These are phyloP conservation scores for Myotis lucifugus DNA, from an alignment of 2,113 vertebrate species.

Conservation along the genomic window DNA sequence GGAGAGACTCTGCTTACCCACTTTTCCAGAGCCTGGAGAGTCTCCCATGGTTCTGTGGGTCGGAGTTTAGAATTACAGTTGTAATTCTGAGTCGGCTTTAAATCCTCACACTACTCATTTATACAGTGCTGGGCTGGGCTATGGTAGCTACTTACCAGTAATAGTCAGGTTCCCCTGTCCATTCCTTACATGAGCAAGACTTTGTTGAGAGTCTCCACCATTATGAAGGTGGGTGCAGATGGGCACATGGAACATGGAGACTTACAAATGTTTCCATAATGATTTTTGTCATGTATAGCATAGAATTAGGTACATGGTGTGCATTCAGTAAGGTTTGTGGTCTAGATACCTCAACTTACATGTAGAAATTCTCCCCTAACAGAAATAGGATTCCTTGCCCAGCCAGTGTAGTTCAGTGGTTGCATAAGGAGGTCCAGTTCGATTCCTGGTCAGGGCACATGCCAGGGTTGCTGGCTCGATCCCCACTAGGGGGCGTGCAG, in stretches of 20 bases:
- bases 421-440: too few relatives aligned
- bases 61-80: not conserved
- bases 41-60: not conserved
- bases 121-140: too few relatives aligned
- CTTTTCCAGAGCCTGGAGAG: not conserved
- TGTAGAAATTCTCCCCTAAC: not conserved
- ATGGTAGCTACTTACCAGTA: not conserved
- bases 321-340: not conserved
- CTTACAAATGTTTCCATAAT: not conserved
- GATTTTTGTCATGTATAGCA: not conserved
- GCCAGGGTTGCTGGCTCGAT: too few relatives aligned
- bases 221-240: not conserved
- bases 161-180: not conserved
- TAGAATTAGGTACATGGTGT: not conserved
- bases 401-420: too few relatives aligned
- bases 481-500: too few relatives aligned
- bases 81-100: constrained; percentile 23
- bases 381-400: constrained; percentile 6
- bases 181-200: not conserved
- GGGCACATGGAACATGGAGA: not conserved
- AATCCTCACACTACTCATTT: not conserved
- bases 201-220: not conserved
- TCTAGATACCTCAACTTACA: not conserved
- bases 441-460: too few relatives aligned
- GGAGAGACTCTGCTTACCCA: not conserved